Base-by-base conservation (phyloP, 1,140 invertebrate genomes). In the Drosophila pectinifera region DNA sequence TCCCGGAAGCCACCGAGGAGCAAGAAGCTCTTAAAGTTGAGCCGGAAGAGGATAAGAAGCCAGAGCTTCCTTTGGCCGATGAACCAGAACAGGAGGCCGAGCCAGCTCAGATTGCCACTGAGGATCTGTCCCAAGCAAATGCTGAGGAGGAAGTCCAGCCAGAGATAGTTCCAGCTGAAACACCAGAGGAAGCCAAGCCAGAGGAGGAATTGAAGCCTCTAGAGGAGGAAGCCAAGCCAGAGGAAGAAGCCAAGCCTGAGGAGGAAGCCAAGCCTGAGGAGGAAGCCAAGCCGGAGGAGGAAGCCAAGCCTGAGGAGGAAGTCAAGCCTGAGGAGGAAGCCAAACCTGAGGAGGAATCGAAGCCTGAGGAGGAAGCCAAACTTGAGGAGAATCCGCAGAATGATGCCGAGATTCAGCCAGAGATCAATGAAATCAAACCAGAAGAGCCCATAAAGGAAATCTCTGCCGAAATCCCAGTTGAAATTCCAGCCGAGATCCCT, bases 341-440 rank as follows among this genome's bases (percentile, higher is more conserved):
- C n/a, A 34, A 58, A 22, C 2, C 46, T 3, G 56, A 55, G 0
- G 43, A 46, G 3, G 62, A 75, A 6, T 1, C 62, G 8, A 56
- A 42, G 16, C 13, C 24, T 0, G 13, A 31, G 2, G 48, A 28
- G 13, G 48, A 45, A 5, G 28, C 54, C 8, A 43, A 55, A 18
- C 24, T 39, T 1, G 74, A 69, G 16, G 51, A 67, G 42, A 53
- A 57, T 3, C 5, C 28, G 1, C 45, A 54, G 14, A 53, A 61
- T 34, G 49, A 61, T 59, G 57, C 69, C 1, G 69, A 73, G n/a
- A 4, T 24, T 13, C 65, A 65, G 42, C 46, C 59, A 4, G 45
- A 22, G 4, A 16, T 53, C 6, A 31, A 54, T 20, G 31, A 53
- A 10, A 20, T 53, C 1, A 51, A 43, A n/a, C 20, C 63, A 7